Conservation (phyloP, 1,140 invertebrate genomes). For the Trichoplusia ni region DNA sequence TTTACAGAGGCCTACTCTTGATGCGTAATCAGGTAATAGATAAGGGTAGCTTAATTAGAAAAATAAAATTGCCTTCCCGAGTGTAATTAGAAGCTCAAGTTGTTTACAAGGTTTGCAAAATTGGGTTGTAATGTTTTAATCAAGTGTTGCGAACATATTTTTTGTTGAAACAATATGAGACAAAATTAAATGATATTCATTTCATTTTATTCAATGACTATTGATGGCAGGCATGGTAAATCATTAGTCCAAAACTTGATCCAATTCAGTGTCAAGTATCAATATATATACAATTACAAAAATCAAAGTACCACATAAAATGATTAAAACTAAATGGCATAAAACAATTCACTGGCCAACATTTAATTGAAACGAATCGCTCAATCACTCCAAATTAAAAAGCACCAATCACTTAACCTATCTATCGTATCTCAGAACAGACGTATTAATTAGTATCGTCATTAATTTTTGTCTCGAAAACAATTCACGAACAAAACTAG, state of each 20-base stretch:
- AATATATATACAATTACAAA: too few species aligned
- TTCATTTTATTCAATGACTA: too few species aligned
- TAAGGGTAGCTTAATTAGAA: not conserved
- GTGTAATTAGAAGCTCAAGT: too few species aligned
- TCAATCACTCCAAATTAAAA: not conserved
- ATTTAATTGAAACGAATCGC: not conserved
- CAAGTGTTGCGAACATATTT: too few species aligned
- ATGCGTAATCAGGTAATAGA: not conserved
- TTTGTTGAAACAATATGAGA: too few species aligned
- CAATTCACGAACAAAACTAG: conserved; percentile 26
- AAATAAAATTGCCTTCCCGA: not conserved
- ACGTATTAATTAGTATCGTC: conserved; percentile 13
- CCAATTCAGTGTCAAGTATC: too few species aligned
- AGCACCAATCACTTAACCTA: not conserved
- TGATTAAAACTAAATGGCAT: not conserved
- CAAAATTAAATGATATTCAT: too few species aligned
- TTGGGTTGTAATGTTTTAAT: too few species aligned
- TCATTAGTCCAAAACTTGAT: too few species aligned
- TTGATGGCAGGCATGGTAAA: too few species aligned
- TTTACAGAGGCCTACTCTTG: conserved; percentile 1
- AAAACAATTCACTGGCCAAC: not conserved
- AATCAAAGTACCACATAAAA: too few species aligned
- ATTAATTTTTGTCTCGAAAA: conserved; percentile 29
- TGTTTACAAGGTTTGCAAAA: too few species aligned
- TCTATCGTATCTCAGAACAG: not conserved